Base-by-base conservation (phyloP, 2,113 vertebrate species). In the Saccopteryx leptura region DNA sequence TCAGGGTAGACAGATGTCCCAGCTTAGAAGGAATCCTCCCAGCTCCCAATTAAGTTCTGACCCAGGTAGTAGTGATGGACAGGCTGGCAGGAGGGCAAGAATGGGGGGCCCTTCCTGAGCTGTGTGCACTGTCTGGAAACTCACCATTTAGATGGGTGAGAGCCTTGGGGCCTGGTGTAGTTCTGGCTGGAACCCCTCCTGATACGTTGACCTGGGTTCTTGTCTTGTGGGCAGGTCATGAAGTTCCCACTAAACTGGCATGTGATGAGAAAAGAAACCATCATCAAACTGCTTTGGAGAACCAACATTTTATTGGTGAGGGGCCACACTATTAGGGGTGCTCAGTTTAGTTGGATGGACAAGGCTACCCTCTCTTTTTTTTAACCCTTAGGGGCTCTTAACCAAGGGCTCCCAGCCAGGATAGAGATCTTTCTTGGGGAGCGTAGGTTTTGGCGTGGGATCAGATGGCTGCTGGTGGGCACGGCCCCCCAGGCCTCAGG, bases 281-380 rank as follows among this genome's bases (percentile, higher is more conserved):
- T 96, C 24, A 2, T 9, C 46, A 94, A 54, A 65, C 1, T 97
- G 5, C 84, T 95, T 19, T 95, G 91, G 75, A 90, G 10, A 23
- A 56, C 1, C 84, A 92, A 69, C 33, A 69, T 15, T n/a, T 48
- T 95, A 9, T 54, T 96, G 96, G 93, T 92, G 39, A 96, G 96
- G 15, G 23, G 28, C 54, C 75, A 1, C 1, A 14, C 56, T 60
- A 3, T 24, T n/a, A 54, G 26, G 68, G 33, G 14, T 54, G 4
- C 58, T 81, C 60, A 48, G 52, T 80, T 66, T 84, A 46, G 79
- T 66, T 71, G 15, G 68, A 78, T 71, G 12, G 68, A 78, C 58
- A 79, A 66, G 23, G 60, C 19, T 80, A 23, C 21, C 52, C n/a
- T 23, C 5, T 12, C 10, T 85, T 65, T 61, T n/a, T 63, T 86